Percentiles rank a stretch among this genome's conserved stretches.
These are phyloP conservation scores for Drosophila acutilabella DNA, from an alignment of 2,888 invertebrate genomes.

Conservation along the genomic window DNA sequence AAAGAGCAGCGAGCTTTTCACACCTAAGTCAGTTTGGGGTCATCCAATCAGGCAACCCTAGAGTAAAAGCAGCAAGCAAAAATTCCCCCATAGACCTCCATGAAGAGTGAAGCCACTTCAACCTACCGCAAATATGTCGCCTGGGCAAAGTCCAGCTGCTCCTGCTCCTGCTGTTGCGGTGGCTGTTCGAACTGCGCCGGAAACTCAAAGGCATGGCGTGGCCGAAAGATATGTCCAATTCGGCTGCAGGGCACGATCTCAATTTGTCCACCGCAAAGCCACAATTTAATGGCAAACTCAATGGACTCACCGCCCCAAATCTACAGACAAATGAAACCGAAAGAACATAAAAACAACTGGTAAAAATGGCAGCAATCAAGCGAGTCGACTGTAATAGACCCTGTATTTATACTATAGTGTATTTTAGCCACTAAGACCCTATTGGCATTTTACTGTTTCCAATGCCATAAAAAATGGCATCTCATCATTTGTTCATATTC, in stretches of 20 bases:
- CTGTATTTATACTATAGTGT: no score
- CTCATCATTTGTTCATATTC: no score
- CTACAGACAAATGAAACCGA: conserved; percentile 51
- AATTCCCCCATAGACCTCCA: conserved; percentile 14
- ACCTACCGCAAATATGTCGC: conserved; percentile 83
- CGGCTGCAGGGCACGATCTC: conserved; percentile 85
- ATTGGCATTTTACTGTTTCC: no score
- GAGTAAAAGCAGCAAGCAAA: not conserved
- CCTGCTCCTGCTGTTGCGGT: conserved; percentile 1
- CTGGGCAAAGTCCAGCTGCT: conserved; percentile 61
- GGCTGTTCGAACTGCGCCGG: conserved; percentile 55
- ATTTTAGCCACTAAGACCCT: no score
- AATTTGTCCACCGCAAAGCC: conserved; percentile 85
- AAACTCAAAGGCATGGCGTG: conserved; percentile 81
- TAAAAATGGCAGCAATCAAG: not conserved
- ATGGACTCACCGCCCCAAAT: conserved; percentile 85
- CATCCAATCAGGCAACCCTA: conserved; percentile 13
- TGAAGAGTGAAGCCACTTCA: conserved; percentile 15
- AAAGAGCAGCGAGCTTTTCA: conserved; percentile 58
- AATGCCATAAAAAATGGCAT: no score
- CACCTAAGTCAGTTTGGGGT: conserved; percentile 50
- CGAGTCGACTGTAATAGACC: no score
- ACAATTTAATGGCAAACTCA: conserved; percentile 84
- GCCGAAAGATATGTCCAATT: conserved; percentile 85
- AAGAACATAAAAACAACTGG: conserved; percentile 1